Base-by-base conservation (phyloP, 2,797 vertebrate species). In the Oreonectes daqikongensis region DNA sequence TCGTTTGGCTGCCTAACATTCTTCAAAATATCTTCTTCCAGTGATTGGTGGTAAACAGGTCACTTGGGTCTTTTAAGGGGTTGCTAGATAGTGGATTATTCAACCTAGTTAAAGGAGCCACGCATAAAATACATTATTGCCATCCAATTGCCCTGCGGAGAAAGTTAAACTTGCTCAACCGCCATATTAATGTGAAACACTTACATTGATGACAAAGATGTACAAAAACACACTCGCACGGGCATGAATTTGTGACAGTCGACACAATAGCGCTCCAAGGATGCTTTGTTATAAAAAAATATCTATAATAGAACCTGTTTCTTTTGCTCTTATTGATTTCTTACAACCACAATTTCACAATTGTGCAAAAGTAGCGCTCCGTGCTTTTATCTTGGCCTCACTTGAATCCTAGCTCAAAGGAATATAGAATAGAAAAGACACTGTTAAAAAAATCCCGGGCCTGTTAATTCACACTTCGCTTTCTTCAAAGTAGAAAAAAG, bases 391-490 rank as follows among this genome's bases (percentile, higher is more conserved):
- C 59, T 20, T n/a, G 10, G 30, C 18, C 9, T 75, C 72, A 30
- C 35, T 66, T 9, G 50, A 44, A 24, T 12, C 15, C 22, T 32
- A 57, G 72, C 63, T 75, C 18, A 66, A 75, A 75, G 72, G 35
- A 30, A 66, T 55, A 18, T 57, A 18, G 35, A 55, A 65, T 15
- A 28, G n/a, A 65, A 73, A 65, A 10, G 22, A 48, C 35, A 18
- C 11, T 15, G 17, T 52, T 73, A 52, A 24, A 55, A 24, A 66
- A 66, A 66, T 55, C 15, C 24, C 22, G 7, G 72, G 24, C 28
- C 50, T 60, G 40, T 69, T 61, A 69, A 76, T 76, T 76, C 53
- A 15, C 53, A 69, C n/a, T 12, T 22, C 26, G 20, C 42, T 44
- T 68, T 68, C 52, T 68, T 68, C 52, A 76, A 75, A 60, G 26